These are phyloP conservation scores for Elegia similella DNA, from an alignment of 2,888 invertebrate genomes.

Conservation along the genomic window DNA sequence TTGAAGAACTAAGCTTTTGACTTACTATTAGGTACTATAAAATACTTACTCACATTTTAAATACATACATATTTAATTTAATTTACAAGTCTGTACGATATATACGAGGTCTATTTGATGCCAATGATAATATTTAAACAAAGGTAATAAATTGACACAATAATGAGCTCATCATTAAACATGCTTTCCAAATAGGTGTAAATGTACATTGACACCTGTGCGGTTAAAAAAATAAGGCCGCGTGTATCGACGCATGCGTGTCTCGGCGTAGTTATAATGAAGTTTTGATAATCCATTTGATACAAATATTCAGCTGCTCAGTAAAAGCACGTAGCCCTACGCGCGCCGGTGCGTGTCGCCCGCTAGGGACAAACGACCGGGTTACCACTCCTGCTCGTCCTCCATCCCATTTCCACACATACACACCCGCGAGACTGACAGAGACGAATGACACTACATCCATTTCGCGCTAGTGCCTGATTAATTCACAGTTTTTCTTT, in stretches of 20 bases:
- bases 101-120: no score
- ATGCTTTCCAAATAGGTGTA: conserved; percentile 17
- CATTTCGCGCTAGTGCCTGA: conserved; percentile 65
- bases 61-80: no score
- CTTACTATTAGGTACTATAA: no score
- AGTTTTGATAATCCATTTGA: conserved; percentile 36
- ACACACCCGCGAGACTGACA: conserved; percentile 51
- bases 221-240: conserved; percentile 6
- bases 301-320: conserved; percentile 36
- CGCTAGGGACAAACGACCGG: conserved; percentile 68
- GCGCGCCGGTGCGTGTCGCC: conserved; percentile 57
- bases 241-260: conserved; percentile 14
- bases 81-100: no score
- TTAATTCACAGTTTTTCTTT: conserved; percentile 77
- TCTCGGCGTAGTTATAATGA: conserved; percentile 28
- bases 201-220: conserved; percentile 16
- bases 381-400: conserved; percentile 67
- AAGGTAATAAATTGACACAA: neutral
- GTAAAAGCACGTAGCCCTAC: conserved; percentile 44
- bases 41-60: no score
- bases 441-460: conserved; percentile 61
- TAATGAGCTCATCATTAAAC: conserved; percentile 10
- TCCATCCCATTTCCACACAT: conserved; percentile 54
- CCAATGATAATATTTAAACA: neutral
- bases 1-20: no score